Evolutionary conservation across 1,140 invertebrate species (phyloP).

Genomic region (Elysia chlorotica): DNA sequence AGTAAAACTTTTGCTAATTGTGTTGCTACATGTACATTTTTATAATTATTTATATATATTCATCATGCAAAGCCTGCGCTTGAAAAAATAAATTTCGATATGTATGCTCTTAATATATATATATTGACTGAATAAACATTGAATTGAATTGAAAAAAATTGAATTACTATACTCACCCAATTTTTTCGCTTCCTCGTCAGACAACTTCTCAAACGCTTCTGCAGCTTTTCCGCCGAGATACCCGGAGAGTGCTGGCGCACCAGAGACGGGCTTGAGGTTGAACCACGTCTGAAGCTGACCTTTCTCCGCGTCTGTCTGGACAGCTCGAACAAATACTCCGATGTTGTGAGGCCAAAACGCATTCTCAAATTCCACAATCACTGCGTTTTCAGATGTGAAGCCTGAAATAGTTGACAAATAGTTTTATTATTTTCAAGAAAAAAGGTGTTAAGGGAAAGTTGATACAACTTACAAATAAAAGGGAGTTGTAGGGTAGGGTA

Average conservation of each 20-base stretch:
- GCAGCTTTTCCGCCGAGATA: conserved; percentile 31
- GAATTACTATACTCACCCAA: too few relatives aligned
- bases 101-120: too few relatives aligned
- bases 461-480: too few relatives aligned
- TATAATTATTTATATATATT: too few relatives aligned
- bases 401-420: conserved; percentile 19
- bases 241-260: conserved; percentile 27
- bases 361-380: conserved; percentile 40
- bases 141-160: too few relatives aligned
- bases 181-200: conserved; percentile 30
- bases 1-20: too few relatives aligned
- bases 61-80: too few relatives aligned
- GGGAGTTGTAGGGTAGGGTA: too few relatives aligned
- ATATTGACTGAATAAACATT: too few relatives aligned
- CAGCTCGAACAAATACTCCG: conserved; percentile 36
- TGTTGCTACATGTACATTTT: too few relatives aligned
- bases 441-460: neutral
- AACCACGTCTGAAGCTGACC: conserved; percentile 39
- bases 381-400: conserved; percentile 32
- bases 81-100: too few relatives aligned
- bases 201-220: conserved; percentile 28
- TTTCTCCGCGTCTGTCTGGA: conserved; percentile 16
- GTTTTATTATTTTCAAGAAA: neutral
- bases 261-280: conserved; percentile 34
- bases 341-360: conserved; percentile 43